Evolutionary conservation across 2,113 vertebrate genomes (phyloP).

Genomic region (Petroica traversi): DNA sequence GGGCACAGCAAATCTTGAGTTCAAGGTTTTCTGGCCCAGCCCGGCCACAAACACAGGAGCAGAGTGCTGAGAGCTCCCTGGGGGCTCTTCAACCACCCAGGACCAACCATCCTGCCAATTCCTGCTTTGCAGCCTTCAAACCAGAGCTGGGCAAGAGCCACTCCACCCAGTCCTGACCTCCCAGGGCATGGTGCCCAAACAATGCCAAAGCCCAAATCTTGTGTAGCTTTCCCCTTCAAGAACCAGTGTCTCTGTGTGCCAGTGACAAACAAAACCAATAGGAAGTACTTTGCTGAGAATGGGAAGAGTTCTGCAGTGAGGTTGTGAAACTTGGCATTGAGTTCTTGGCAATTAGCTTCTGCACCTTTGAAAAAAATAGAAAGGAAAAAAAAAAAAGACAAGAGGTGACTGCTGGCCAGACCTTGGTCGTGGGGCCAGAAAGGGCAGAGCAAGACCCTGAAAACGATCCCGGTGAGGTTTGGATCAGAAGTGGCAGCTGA

Average conservation of each 20-base stretch:
- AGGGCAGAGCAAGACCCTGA: neutral
- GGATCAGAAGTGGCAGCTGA: neutral
- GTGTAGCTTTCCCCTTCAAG: neutral
- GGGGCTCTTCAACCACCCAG: neutral
- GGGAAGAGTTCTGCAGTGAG: neutral
- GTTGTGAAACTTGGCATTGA: conserved; percentile 16
- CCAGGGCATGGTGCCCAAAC: neutral
- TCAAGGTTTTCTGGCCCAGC: neutral
- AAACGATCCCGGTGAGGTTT: fast-evolving
- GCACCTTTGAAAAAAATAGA: neutral
- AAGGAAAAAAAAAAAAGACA: neutral
- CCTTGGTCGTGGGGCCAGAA: neutral
- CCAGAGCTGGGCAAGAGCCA: neutral
- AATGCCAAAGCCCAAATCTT: neutral
- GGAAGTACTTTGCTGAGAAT: conserved; percentile 52
- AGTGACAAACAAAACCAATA: conserved; percentile 27
- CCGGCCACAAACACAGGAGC: neutral
- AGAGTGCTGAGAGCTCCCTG: neutral
- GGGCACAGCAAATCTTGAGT: neutral
- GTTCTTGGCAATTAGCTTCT: conserved; percentile 39
- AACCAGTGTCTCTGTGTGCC: neutral
- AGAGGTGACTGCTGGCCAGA: neutral
- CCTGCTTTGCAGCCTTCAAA: neutral
- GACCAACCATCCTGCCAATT: neutral
- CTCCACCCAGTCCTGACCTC: neutral